Evolutionary conservation across 1,140 invertebrate species (phyloP).

Genomic region (Luehdorfia chinensis): DNA sequence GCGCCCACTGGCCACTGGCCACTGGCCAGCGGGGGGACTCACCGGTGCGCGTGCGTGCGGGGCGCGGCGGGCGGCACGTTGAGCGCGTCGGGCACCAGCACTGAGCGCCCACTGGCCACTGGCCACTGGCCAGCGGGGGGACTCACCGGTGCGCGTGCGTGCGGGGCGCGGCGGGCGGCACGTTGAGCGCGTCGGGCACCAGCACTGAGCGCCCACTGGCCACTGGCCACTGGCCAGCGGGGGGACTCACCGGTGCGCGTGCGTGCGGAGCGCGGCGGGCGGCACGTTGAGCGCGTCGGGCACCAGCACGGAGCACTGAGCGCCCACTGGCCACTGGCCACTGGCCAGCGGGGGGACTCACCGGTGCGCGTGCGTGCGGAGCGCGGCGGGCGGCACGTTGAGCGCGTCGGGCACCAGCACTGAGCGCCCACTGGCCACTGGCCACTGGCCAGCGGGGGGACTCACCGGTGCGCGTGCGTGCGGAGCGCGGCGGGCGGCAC

Average conservation of each 20-base stretch:
- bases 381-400: conserved; percentile 91
- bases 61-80: conserved; percentile 91
- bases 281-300: conserved; percentile 91
- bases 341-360: too few relatives aligned
- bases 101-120: too few relatives aligned
- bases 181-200: conserved; percentile 88
- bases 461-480: conserved; percentile 61
- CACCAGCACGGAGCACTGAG: conserved; percentile 87
- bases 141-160: conserved; percentile 58
- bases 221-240: too few relatives aligned
- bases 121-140: too few relatives aligned
- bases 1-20: too few relatives aligned
- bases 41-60: conserved; percentile 52
- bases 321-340: too few relatives aligned
- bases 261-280: conserved; percentile 81
- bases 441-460: too few relatives aligned
- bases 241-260: conserved; percentile 52
- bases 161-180: conserved; percentile 86
- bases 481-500: conserved; percentile 86
- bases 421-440: too few relatives aligned
- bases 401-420: conserved; percentile 88
- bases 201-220: conserved; percentile 88
- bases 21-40: too few relatives aligned
- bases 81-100: conserved; percentile 87
- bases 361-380: conserved; percentile 51